Evolutionary conservation across 1,140 invertebrate species (phyloP).

Genomic region (Mesaphorura yosii): DNA sequence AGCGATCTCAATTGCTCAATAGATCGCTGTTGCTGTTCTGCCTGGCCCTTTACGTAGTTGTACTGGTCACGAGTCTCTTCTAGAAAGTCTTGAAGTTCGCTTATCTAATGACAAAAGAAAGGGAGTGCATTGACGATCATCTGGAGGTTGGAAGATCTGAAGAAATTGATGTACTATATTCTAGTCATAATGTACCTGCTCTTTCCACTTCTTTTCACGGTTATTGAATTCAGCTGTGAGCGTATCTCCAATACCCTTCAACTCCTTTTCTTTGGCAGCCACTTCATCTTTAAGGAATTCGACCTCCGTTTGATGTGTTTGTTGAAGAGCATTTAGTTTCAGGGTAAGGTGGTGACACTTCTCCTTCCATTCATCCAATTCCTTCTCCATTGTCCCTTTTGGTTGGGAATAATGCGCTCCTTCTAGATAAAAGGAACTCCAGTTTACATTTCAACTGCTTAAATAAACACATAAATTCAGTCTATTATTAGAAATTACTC

Average conservation of each 20-base stretch:
- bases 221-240: conserved; percentile 1
- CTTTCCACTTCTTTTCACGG: conserved; percentile 8
- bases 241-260: conserved; percentile 2
- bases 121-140: neutral
- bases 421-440: too few relatives aligned
- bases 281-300: conserved; percentile 17
- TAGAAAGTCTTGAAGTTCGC: conserved; percentile 1
- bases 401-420: too few relatives aligned
- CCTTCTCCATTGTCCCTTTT: too few relatives aligned
- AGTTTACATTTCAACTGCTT: too few relatives aligned
- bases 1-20: conserved; percentile 9
- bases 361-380: conserved; percentile 12
- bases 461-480: too few relatives aligned
- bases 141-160: neutral
- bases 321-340: conserved; percentile 6
- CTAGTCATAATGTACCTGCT: conserved; percentile 2
- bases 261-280: conserved; percentile 9
- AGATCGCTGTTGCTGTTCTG: conserved; percentile 7
- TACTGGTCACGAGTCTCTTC: conserved; percentile 9
- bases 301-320: conserved; percentile 5
- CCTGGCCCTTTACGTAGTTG: neutral
- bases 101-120: conserved; percentile 1
- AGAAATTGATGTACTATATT: too few relatives aligned
- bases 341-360: conserved; percentile 14
- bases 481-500: too few relatives aligned